A percentile compares a stretch with the other conserved stretches of the same genome.
phyloP scores from a whole-genome alignment of 1,140 invertebrate genomes.

The Drosophila ercepeae region DNA sequence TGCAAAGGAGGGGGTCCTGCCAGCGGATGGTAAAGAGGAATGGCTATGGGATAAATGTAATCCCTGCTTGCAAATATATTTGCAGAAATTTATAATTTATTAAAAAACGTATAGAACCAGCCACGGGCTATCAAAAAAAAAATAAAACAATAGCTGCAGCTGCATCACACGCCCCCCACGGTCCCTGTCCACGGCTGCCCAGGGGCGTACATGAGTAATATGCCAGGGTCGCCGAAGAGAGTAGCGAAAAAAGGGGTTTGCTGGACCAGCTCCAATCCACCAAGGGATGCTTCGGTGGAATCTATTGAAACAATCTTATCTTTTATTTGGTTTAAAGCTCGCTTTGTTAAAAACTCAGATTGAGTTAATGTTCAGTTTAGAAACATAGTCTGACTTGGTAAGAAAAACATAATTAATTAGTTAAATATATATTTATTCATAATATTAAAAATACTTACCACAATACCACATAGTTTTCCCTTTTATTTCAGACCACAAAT shows the following conservation, averaged over 20 bases:
- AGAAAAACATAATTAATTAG: too few species aligned
- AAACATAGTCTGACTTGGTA: not conserved
- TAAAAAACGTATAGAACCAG: conserved; percentile 77
- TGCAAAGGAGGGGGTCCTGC: conserved; percentile 46
- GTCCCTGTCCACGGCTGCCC: conserved; percentile 14
- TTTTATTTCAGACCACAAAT: not conserved
- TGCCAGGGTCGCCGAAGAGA: conserved; percentile 17
- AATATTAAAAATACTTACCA: too few species aligned
- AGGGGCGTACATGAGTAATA: conserved; percentile 54
- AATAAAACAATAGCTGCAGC: conserved; percentile 41
- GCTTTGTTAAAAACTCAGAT: not conserved
- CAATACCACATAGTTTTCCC: too few species aligned
- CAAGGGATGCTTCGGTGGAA: conserved; percentile 13
- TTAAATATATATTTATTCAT: too few species aligned
- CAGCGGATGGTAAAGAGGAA: conserved; percentile 15
- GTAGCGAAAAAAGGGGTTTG: conserved; percentile 6
- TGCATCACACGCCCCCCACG: conserved; percentile 47
- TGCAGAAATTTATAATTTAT: conserved; percentile 81
- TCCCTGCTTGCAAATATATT: conserved; percentile 79
- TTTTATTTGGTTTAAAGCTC: not conserved
- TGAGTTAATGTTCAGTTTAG: not conserved
- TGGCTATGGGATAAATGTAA: conserved; percentile 64
- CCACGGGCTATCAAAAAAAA: conserved; percentile 64
- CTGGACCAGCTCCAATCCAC: not conserved
- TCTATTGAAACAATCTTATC: not conserved